These are phyloP conservation scores for Ganaspis sp. DNA, from an alignment of 1,140 invertebrate species.

Conservation along the genomic window DNA sequence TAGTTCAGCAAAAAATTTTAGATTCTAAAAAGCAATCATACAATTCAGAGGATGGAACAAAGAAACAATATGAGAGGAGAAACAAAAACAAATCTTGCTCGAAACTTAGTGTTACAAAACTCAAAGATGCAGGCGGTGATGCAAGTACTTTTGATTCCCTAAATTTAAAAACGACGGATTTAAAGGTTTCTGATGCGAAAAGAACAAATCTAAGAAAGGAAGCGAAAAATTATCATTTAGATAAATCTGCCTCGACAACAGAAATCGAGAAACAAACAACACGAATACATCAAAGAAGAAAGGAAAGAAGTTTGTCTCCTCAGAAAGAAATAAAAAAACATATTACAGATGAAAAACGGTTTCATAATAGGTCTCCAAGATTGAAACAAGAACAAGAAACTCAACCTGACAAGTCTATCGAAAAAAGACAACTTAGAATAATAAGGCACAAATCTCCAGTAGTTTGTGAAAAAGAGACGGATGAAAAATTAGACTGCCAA, in stretches of 20 bases:
- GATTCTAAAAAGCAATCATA: background rate
- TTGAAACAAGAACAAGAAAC: background rate
- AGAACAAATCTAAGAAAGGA: background rate
- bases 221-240: background rate
- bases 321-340: constrained; percentile 8
- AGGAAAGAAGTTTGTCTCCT: background rate
- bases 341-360: background rate
- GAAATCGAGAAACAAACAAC: background rate
- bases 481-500: background rate
- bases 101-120: no score
- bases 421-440: background rate
- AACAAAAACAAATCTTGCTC: no score
- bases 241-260: background rate
- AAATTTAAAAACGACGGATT: background rate
- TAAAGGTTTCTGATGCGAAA: background rate
- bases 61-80: background rate
- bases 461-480: background rate
- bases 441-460: constrained; percentile 7
- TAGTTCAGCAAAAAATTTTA: background rate
- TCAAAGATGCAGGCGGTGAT: background rate
- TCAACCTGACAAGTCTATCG: no score
- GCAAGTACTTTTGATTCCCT: background rate
- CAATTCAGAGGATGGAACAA: background rate
- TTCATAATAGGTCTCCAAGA: background rate
- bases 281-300: background rate